Conservation (phyloP, 2,113 vertebrate species). For the Gymnorhina tibicen region DNA sequence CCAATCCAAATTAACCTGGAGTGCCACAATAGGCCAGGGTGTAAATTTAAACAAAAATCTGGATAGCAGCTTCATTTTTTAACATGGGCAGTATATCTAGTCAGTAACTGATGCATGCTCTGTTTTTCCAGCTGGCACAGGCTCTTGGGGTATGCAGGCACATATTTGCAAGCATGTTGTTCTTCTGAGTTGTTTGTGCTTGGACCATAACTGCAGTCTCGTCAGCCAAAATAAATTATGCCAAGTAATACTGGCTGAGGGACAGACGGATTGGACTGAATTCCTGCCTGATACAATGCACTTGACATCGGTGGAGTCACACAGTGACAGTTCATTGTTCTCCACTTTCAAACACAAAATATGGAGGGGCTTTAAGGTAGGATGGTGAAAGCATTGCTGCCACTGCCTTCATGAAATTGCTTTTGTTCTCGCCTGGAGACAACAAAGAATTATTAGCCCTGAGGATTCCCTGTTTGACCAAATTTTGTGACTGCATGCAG, state of each 20-base stretch:
- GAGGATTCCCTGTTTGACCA: not conserved
- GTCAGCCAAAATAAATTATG: slow-evolving; percentile 55
- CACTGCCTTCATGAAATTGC: not conserved
- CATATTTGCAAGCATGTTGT: slow-evolving; percentile 37
- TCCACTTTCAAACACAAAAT: slow-evolving; percentile 14
- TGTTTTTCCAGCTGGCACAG: slow-evolving; percentile 59
- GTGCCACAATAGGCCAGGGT: not conserved
- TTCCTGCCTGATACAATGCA: slow-evolving; percentile 1
- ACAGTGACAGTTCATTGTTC: slow-evolving; percentile 47
- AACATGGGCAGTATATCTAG: not conserved
- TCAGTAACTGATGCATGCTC: not conserved
- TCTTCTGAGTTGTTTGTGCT: slow-evolving; percentile 48
- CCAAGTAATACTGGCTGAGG: slow-evolving; percentile 63
- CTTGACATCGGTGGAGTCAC: slow-evolving; percentile 5
- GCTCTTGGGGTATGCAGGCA: not conserved
- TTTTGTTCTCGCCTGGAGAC: not conserved
- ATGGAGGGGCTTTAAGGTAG: not conserved
- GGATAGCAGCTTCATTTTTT: slow-evolving; percentile 29
- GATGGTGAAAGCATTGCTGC: not conserved
- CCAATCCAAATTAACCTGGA: slow-evolving; percentile 42
- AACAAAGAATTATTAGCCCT: not conserved
- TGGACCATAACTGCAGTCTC: slow-evolving; percentile 7
- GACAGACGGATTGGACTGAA: not conserved
- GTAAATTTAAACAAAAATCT: slow-evolving; percentile 24
- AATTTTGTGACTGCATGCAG: not conserved